A percentile compares a stretch with the other conserved stretches of the same genome.
Conservation (phyloP, 2,797 vertebrate species). For the Basileuterus tristriatus region DNA sequence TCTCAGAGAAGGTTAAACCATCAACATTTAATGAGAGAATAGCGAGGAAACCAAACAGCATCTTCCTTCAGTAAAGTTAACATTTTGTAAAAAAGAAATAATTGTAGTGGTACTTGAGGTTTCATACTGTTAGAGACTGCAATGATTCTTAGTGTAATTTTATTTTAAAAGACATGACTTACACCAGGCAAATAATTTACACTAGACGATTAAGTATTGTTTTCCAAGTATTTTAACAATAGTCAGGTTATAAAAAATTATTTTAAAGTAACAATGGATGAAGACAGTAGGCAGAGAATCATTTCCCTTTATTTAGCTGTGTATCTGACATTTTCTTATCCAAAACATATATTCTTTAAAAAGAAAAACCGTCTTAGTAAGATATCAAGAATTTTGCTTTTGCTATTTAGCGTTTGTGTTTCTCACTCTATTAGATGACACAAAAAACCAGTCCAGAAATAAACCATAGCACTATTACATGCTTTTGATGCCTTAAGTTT, state of each 20-base stretch:
- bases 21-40: not conserved
- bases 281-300: not conserved
- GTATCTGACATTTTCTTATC: not conserved
- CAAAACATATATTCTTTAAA: not conserved
- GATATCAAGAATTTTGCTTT: not conserved
- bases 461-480: rapidly evolving
- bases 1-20: not conserved
- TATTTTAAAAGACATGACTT: not conserved
- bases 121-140: not conserved
- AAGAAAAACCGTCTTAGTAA: not conserved
- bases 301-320: not conserved
- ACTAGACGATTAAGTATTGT: not conserved
- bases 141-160: not conserved
- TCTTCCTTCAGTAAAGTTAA: not conserved
- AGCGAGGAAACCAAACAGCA: not conserved
- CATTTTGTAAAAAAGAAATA: not conserved
- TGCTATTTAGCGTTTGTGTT: not conserved
- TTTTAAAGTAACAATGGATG: not conserved
- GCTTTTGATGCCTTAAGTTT: not conserved
- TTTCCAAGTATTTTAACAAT: not conserved
- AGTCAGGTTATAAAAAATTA: not conserved
- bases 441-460: not conserved
- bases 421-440: not conserved
- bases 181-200: not conserved
- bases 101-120: not conserved